Percentiles rank a stretch among this genome's conserved stretches.
These are phyloP conservation scores for Aphis craccivora DNA, from an alignment of 1,140 invertebrate genomes.

Conservation along the genomic window DNA sequence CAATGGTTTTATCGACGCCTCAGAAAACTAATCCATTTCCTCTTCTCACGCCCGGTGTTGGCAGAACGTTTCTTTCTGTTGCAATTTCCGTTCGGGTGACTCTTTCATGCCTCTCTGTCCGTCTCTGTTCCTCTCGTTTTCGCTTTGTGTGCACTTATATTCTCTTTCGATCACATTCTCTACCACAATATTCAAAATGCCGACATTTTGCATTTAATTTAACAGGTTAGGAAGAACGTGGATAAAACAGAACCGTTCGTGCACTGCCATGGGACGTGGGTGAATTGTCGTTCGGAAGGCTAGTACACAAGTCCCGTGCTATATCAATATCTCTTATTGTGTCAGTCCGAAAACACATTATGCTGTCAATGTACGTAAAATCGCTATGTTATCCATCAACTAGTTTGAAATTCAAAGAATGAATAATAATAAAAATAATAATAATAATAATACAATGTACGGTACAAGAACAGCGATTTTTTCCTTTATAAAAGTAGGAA, in stretches of 20 bases:
- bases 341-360: neutral
- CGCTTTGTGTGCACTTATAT: neutral
- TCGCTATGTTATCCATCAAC: neutral
- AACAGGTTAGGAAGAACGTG: neutral
- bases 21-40: conserved; percentile 56
- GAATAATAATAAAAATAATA: neutral
- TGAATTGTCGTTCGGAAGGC: neutral
- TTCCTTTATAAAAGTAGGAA: neutral
- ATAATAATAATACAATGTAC: neutral
- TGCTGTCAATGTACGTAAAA: neutral
- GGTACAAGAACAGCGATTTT: neutral
- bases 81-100: conserved; percentile 51
- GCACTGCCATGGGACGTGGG: neutral
- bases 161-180: neutral
- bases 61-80: conserved; percentile 48
- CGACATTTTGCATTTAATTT: conserved; percentile 39
- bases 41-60: neutral
- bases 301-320: neutral
- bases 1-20: conserved; percentile 45
- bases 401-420: neutral
- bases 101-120: neutral
- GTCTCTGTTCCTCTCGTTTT: neutral
- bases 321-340: neutral
- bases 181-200: conserved; percentile 12
- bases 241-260: neutral